Conservation (phyloP, 2,888 invertebrate species). For the Saturnia japonica region DNA sequence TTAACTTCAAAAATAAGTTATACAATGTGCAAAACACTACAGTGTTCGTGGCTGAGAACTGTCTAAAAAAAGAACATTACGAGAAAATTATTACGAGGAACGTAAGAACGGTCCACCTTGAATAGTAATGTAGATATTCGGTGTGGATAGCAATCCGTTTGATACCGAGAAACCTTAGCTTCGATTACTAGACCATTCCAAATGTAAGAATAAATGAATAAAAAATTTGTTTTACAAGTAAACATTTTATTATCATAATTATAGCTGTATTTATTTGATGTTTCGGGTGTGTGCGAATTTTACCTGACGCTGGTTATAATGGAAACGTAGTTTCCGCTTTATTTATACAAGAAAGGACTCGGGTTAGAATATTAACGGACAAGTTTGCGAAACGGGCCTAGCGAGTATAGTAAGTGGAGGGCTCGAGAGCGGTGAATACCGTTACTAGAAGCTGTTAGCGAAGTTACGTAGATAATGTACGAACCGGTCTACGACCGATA, state of each 20-base stretch:
- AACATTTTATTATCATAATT: background rate
- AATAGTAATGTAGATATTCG: slow-evolving; percentile 40
- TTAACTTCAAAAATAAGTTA: slow-evolving; percentile 42
- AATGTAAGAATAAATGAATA: slow-evolving; percentile 43
- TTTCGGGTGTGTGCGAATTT: background rate
- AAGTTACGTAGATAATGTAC: slow-evolving; percentile 65
- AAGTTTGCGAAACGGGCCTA: slow-evolving; percentile 62
- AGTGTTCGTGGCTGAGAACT: slow-evolving; percentile 13
- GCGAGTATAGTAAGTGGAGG: slow-evolving; percentile 56
- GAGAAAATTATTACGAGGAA: slow-evolving; percentile 26
- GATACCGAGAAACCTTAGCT: slow-evolving; percentile 35
- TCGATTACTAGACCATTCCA: slow-evolving; percentile 37
- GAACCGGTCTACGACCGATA: slow-evolving; percentile 63
- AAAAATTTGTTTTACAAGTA: slow-evolving; percentile 24
- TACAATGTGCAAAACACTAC: slow-evolving; percentile 33
- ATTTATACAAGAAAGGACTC: slow-evolving; percentile 52
- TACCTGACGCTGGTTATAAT: slow-evolving; percentile 23
- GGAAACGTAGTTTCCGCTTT: slow-evolving; percentile 52
- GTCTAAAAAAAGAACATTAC: slow-evolving; percentile 27
- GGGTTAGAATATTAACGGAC: slow-evolving; percentile 56
- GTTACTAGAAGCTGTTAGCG: slow-evolving; percentile 65
- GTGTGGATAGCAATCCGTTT: slow-evolving; percentile 28
- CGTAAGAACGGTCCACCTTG: slow-evolving; percentile 29
- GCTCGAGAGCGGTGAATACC: slow-evolving; percentile 61
- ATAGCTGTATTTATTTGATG: background rate